A percentile compares a stretch with the other conserved stretches of the same genome.
Conservation (phyloP, 1,140 invertebrate species). For the Panulirus ornatus region DNA sequence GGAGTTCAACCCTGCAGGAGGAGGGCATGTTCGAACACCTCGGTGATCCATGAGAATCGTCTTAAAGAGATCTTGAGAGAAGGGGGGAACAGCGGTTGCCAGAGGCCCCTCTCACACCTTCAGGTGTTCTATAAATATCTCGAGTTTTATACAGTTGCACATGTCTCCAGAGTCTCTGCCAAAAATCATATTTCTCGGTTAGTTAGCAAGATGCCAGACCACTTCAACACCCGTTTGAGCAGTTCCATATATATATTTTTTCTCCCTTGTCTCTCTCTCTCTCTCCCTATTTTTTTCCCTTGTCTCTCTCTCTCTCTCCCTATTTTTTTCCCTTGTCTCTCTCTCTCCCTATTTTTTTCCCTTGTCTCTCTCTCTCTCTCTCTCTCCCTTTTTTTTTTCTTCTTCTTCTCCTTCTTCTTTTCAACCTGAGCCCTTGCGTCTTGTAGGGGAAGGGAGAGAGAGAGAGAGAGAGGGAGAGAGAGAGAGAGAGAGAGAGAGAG, state of each 20-base stretch:
- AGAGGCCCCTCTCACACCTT: neutral
- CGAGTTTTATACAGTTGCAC: no score
- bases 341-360: neutral
- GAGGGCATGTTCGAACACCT: no score
- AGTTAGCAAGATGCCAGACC: no score
- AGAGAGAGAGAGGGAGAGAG: neutral
- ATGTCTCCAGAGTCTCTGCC: no score
- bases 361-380: neutral
- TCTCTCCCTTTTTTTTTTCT: neutral
- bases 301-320: neutral
- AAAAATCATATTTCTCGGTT: no score
- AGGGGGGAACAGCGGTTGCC: neutral
- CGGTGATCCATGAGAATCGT: no score
- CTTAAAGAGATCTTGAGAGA: neutral
- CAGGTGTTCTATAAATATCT: neutral
- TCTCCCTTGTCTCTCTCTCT: neutral
- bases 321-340: neutral
- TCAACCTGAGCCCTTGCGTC: neutral
- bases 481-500: constrained; percentile 11
- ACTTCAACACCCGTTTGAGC: no score
- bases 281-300: no score
- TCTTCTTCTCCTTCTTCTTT: neutral
- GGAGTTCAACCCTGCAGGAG: neutral
- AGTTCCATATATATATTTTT: neutral
- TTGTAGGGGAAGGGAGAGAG: neutral